Conservation (phyloP, 2,888 invertebrate genomes). For the Mimumesa dahlbomi region DNA sequence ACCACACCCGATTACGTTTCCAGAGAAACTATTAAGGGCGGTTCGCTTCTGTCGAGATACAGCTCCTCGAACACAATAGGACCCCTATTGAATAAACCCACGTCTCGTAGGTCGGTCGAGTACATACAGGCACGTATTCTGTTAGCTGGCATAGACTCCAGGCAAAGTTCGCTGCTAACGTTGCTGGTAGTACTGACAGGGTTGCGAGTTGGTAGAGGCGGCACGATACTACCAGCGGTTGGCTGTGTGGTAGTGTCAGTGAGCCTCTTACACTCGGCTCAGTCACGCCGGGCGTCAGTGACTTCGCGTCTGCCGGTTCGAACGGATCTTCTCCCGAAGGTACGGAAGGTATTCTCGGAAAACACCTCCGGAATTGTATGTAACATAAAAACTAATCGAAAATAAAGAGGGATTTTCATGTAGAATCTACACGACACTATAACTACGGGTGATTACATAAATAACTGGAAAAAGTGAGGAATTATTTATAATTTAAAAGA, state of each 20-base stretch:
- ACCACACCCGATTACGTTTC: conserved; percentile 55
- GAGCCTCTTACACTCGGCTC: conserved; percentile 76
- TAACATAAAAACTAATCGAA: background rate
- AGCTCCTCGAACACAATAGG: conserved; percentile 66
- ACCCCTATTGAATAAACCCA: conserved; percentile 64
- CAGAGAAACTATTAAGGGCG: conserved; percentile 63
- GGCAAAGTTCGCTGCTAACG: conserved; percentile 49
- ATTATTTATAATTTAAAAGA: too few species aligned
- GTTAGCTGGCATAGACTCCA: conserved; percentile 52
- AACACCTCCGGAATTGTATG: background rate
- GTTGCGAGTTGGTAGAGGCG: conserved; percentile 33
- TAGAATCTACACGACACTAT: too few species aligned
- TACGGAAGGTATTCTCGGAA: conserved; percentile 3
- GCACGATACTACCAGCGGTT: conserved; percentile 51
- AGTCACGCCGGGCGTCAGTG: conserved; percentile 78
- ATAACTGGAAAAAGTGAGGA: too few species aligned
- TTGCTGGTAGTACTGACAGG: conserved; percentile 40
- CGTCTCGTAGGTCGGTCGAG: conserved; percentile 50
- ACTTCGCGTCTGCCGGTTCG: conserved; percentile 79
- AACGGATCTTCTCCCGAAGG: conserved; percentile 69
- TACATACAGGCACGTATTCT: conserved; percentile 49
- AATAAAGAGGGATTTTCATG: too few species aligned
- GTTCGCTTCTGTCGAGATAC: conserved; percentile 63
- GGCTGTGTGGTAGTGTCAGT: conserved; percentile 61
- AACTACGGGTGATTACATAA: too few species aligned